phyloP scores from a whole-genome alignment of 2,888 invertebrate genomes.

The Polymixis flavicincta region DNA sequence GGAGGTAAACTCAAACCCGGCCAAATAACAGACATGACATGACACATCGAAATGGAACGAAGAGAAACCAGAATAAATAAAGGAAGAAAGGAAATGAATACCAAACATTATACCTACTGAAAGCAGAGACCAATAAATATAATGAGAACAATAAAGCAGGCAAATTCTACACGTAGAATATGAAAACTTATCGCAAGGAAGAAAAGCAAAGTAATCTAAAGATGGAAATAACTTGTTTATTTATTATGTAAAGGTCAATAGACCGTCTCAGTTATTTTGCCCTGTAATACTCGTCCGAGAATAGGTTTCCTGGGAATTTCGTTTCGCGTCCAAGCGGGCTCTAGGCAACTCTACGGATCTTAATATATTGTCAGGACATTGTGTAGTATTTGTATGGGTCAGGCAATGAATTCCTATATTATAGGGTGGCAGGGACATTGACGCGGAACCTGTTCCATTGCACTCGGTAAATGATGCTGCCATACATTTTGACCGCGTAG shows the following conservation, averaged over 20 bases:
- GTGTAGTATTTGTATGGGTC: not conserved
- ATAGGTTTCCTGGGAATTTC: slow-evolving; percentile 48
- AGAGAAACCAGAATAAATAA: slow-evolving; percentile 14
- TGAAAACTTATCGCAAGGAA: not conserved
- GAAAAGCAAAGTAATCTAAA: slow-evolving; percentile 6
- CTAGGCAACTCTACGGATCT: slow-evolving; percentile 18
- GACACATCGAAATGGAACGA: slow-evolving; percentile 15
- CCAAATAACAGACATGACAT: not conserved
- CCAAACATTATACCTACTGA: slow-evolving; percentile 10
- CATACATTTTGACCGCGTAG: no score
- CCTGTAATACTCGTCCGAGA: slow-evolving; percentile 39
- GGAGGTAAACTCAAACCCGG: not conserved
- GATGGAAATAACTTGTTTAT: slow-evolving; percentile 42
- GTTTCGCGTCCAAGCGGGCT: slow-evolving; percentile 23
- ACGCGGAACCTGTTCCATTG: no score
- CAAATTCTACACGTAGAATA: not conserved
- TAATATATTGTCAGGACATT: slow-evolving; percentile 8
- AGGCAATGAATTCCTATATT: not conserved
- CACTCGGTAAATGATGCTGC: no score
- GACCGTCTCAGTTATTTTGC: slow-evolving; percentile 40
- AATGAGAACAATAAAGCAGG: not conserved
- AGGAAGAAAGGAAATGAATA: slow-evolving; percentile 40
- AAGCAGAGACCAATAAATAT: slow-evolving; percentile 2
- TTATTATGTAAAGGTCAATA: slow-evolving; percentile 55
- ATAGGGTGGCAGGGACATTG: not conserved